These are phyloP conservation scores for Cliona cf. orientalis DNA, from an alignment of 37 sponge, comb jelly and placozoan genomes.

Conservation along the genomic window DNA sequence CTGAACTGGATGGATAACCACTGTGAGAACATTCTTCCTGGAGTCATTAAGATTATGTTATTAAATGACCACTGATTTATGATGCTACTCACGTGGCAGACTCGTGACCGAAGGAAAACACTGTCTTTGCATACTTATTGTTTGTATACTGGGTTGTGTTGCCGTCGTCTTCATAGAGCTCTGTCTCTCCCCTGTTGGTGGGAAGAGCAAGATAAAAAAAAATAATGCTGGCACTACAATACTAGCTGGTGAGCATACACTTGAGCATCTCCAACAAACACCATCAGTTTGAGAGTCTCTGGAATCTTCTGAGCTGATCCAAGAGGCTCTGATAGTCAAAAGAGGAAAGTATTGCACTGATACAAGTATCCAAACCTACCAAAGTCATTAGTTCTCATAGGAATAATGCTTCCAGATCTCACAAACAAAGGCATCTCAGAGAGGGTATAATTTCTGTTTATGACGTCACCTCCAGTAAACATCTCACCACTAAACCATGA, in stretches of 20 bases:
- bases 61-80: background rate
- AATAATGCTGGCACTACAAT: background rate
- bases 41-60: background rate
- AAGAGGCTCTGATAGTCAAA: constrained; percentile 25
- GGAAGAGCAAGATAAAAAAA: no score
- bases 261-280: constrained; percentile 44
- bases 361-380: constrained; percentile 3
- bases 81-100: background rate
- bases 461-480: constrained; percentile 15
- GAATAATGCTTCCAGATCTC: constrained; percentile 54
- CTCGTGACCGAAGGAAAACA: background rate
- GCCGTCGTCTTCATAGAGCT: constrained; percentile 75
- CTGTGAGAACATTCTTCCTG: background rate
- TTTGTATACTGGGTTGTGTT: constrained; percentile 31
- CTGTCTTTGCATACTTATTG: constrained; percentile 1
- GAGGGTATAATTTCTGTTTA: constrained; percentile 42
- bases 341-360: background rate
- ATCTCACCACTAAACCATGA: constrained; percentile 58
- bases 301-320: constrained; percentile 71
- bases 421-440: constrained; percentile 74
- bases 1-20: background rate
- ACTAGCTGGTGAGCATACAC: background rate
- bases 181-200: constrained; percentile 22
- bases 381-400: constrained; percentile 57
- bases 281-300: constrained; percentile 28